Percentiles rank a stretch among this genome's conserved stretches.
Evolutionary conservation across 2,888 invertebrate species (phyloP).

Genomic region (Piscicola geometra): DNA sequence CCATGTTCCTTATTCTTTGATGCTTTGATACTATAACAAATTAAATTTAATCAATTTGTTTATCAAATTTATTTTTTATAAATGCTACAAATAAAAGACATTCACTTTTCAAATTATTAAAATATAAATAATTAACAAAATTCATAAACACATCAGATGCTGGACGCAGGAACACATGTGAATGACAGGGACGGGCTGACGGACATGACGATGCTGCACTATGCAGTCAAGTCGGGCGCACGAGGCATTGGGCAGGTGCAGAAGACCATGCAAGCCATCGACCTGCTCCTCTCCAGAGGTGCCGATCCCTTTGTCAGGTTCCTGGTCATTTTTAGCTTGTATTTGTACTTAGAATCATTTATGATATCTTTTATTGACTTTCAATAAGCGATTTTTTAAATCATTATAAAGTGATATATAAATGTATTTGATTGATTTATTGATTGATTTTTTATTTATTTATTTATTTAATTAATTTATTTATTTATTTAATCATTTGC

Average conservation of each 20-base stretch:
- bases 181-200: slow-evolving; percentile 59
- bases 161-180: slow-evolving; percentile 57
- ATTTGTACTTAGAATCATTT: too few species aligned
- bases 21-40: too few species aligned
- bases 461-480: too few species aligned
- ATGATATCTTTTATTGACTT: too few species aligned
- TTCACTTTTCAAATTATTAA: neutral
- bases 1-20: slow-evolving; percentile 50
- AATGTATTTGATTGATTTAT: too few species aligned
- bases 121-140: neutral
- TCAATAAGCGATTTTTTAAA: too few species aligned
- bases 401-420: too few species aligned
- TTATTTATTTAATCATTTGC: too few species aligned
- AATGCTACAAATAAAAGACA: neutral
- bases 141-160: slow-evolving; percentile 50
- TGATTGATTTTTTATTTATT: too few species aligned
- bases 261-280: slow-evolving; percentile 48
- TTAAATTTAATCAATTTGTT: neutral
- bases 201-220: slow-evolving; percentile 60
- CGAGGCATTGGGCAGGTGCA: slow-evolving; percentile 56
- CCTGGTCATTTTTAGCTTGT: too few species aligned
- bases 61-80: neutral
- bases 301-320: slow-evolving; percentile 53
- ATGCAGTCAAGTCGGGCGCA: slow-evolving; percentile 59
- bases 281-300: slow-evolving; percentile 49